Percentiles rank a stretch among this genome's conserved stretches.
Conservation (phyloP, 1,140 invertebrate species). For the Zaprionus camerounensis region DNA sequence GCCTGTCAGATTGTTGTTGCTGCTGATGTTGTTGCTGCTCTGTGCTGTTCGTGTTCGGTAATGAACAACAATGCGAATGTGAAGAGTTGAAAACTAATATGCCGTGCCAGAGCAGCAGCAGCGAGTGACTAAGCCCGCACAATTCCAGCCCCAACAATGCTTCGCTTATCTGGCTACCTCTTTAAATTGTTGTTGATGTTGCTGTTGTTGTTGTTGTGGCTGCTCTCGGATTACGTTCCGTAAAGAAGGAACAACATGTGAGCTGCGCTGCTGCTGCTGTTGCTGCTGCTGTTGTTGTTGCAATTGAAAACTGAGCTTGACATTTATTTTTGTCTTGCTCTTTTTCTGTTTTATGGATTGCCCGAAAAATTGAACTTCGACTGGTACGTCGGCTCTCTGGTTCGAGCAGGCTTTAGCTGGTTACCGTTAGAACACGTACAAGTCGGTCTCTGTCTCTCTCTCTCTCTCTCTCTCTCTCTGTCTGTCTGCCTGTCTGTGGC, state of each 20-base stretch:
- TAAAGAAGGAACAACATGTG: slow-evolving; percentile 39
- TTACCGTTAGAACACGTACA: slow-evolving; percentile 72
- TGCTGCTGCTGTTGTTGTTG: slow-evolving; percentile 31
- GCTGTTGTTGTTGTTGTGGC: slow-evolving; percentile 28
- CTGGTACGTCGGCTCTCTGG: slow-evolving; percentile 37
- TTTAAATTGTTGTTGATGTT: slow-evolving; percentile 39
- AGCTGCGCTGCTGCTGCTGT: not conserved
- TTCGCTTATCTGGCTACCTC: slow-evolving; percentile 46
- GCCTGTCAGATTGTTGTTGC: slow-evolving; percentile 8
- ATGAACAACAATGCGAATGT: slow-evolving; percentile 60
- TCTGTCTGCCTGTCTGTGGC: slow-evolving; percentile 59
- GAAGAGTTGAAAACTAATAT: slow-evolving; percentile 73
- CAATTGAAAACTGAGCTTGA: slow-evolving; percentile 81
- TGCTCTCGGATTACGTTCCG: slow-evolving; percentile 71
- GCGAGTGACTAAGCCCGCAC: slow-evolving; percentile 73
- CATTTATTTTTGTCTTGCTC: slow-evolving; percentile 51
- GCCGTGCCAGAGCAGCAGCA: slow-evolving; percentile 34
- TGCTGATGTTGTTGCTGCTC: slow-evolving; percentile 10
- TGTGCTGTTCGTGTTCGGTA: slow-evolving; percentile 46
- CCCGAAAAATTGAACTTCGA: slow-evolving; percentile 69
- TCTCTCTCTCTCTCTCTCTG: slow-evolving; percentile 3
- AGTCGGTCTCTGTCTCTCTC: not conserved
- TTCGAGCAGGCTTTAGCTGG: slow-evolving; percentile 63
- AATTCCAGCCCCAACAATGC: slow-evolving; percentile 22
- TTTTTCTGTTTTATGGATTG: slow-evolving; percentile 65